Evolutionary conservation across 2,888 invertebrate species (phyloP).

Genomic region (Rhagonycha lutea): DNA sequence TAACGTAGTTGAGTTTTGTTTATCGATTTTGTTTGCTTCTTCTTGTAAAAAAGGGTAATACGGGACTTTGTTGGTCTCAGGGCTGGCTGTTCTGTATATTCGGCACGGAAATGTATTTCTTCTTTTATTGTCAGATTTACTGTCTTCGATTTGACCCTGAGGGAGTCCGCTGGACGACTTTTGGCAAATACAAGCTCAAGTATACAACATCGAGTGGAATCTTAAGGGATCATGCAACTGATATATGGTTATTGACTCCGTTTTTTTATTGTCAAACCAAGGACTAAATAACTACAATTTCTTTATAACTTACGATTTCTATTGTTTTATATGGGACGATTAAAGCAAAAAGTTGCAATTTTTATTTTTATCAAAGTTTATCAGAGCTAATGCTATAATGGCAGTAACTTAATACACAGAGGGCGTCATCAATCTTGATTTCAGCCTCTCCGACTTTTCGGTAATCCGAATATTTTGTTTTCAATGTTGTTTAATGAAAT

Average conservation of each 20-base stretch:
- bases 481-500: neutral
- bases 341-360: neutral
- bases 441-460: neutral
- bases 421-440: neutral
- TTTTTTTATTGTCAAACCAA: conserved; percentile 29
- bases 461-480: neutral
- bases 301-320: conserved; percentile 14
- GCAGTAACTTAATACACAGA: neutral
- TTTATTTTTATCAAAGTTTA: neutral
- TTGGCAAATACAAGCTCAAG: conserved; percentile 34
- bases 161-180: conserved; percentile 34
- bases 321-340: neutral
- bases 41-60: conserved; percentile 22
- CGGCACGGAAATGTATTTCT: conserved; percentile 41
- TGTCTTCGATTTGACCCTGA: conserved; percentile 37
- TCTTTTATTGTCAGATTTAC: conserved; percentile 43
- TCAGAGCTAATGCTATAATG: neutral
- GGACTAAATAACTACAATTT: conserved; percentile 28
- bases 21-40: conserved; percentile 27
- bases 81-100: conserved; percentile 35
- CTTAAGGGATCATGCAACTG: conserved; percentile 33
- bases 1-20: conserved; percentile 28
- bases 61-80: conserved; percentile 26
- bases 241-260: conserved; percentile 35
- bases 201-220: conserved; percentile 32